Evolutionary conservation across 2,113 vertebrate genomes (phyloP), one percentile per base, ranked within the genome.

Genomic region (Formicarius rufipectus): DNA sequence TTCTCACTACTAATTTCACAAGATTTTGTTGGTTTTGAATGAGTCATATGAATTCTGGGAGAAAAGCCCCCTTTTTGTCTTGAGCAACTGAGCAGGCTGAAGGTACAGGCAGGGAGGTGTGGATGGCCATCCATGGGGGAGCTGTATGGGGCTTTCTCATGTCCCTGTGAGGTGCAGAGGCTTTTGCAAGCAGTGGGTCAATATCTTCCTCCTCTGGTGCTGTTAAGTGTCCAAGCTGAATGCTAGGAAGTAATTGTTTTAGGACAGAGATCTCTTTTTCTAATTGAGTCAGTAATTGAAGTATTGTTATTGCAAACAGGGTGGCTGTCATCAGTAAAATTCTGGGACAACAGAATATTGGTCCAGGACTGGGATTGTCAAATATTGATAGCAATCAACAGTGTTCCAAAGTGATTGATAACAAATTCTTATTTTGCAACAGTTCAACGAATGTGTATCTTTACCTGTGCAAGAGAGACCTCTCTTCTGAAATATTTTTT

Each of bases 1-100:
- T 55, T 1, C 3, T 14, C 31, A 14, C 0, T 27, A 45, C n/a
- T 25, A 40, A 37, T 71, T 44, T 44, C 3, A 12, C 37, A 56
- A 28, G 5, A 40, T 1, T 25, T 2, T 0, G 1, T 7, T 39
- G 16, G 3, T 75, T 87, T 31, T 49, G 20, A 66, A 42, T 0
- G 0, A 40, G 16, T 21, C 17, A 4, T 0, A 0, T 0, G 1
- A 17, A 49, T 69, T 40, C 12, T n/a, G 15, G 23, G 9, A 81
- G 20, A n/a, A 7, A 25, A 53, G 5, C 15, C 35, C 58, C 27
- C 7, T 5, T 72, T 47, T 2, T 3, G 4, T 4, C 1, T 16
- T 19, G 8, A 31, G 30, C 39, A 73, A 9, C 37, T 45, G 25
- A 63, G 19, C 8, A 53, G n/a, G 24, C 21, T 67, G 42, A 56